Conservation (phyloP, 2,888 invertebrate species). For the Patella depressa region DNA sequence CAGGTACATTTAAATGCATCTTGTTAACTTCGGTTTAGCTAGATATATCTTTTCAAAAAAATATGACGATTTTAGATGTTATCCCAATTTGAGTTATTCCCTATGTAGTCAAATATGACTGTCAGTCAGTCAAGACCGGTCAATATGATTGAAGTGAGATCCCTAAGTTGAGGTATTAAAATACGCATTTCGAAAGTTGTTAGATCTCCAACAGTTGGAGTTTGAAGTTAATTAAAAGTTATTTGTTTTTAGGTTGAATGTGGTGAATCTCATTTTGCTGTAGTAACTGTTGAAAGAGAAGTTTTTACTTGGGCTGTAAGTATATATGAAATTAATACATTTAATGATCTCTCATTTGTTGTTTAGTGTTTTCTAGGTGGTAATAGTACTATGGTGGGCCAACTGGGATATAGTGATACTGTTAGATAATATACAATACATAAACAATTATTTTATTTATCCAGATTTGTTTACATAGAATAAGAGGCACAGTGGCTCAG, state of each 20-base stretch:
- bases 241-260: constrained; percentile 55
- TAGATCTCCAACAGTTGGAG: not conserved
- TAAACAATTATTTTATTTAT: too few relatives aligned
- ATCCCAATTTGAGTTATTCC: not conserved
- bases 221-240: not conserved
- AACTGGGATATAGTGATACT: constrained; percentile 68
- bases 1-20: constrained; percentile 41
- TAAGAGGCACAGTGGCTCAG: too few relatives aligned
- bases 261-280: constrained; percentile 68
- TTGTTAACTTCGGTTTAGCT: too few relatives aligned
- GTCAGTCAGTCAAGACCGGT: too few relatives aligned
- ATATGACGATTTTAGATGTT: too few relatives aligned
- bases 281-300: constrained; percentile 70
- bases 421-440: constrained; percentile 62
- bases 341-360: too few relatives aligned
- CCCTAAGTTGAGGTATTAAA: not conserved
- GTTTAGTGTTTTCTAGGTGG: constrained; percentile 34
- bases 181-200: not conserved
- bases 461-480: too few relatives aligned
- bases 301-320: constrained; percentile 70
- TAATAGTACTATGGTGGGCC: constrained; percentile 60
- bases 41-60: too few relatives aligned
- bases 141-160: not conserved
- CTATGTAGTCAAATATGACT: not conserved
- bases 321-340: constrained; percentile 3